Evolutionary conservation across 2,113 vertebrate species (phyloP), one percentile per base, ranked within the genome.

Genomic region (Triplophysa dalaica): DNA sequence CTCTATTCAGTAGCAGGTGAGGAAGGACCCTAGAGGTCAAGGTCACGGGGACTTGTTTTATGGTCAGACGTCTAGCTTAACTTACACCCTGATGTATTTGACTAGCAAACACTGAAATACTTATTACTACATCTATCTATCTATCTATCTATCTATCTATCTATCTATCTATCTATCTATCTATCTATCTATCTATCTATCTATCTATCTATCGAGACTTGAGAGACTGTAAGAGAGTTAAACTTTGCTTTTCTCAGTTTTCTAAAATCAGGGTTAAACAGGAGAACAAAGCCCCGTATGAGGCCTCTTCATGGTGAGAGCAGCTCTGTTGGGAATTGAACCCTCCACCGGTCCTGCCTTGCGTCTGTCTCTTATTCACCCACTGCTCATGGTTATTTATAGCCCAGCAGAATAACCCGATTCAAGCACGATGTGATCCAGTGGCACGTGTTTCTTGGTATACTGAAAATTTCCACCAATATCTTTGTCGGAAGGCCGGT

Each of bases 1-100:
- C 89, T 89, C 89, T 24, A 92, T 91, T 92, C 86, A 90, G 85
- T 88, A 88, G 89, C 88, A 88, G 92, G 91, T 90, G 92, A 91
- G 88, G 87, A 86, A 70, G 84, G 86, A 91, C 81, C 89, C 80
- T 81, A 85, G 82, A 89, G 93, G 92, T 93, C 94, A 94, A 94
- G 93, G 94, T 93, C 93, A 94, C 88, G 89, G 90, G 86, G 81
- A 86, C 83, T 29, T 64, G 76, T 22, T 83, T 79, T 84, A 82
- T 82, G 87, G 77, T 76, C 82, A 85, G 81, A 83, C 60, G 2
- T 54, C 19, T 77, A 33, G 33, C 13, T 17, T 29, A 85, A 86
- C 87, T 86, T 21, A 69, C 79, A 69, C 80, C 81, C 83, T 72
- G 83, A 77, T 50, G 81, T 88, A 87, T 90, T 91, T 90, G 87